Evolutionary conservation across 2,113 vertebrate genomes (phyloP).

Genomic region (Spheniscus mendiculus): DNA sequence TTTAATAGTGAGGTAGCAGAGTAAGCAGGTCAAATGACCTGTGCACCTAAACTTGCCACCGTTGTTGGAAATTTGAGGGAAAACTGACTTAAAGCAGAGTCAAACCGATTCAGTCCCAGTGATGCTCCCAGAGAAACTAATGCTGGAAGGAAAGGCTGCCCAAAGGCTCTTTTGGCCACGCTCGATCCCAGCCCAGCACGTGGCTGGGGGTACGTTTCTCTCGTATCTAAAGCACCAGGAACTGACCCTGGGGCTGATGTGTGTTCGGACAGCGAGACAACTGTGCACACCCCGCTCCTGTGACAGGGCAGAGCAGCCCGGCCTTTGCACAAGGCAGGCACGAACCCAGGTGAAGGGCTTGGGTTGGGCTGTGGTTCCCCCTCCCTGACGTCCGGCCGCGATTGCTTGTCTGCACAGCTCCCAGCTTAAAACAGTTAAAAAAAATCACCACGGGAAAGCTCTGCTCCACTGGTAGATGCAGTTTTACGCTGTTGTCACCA

Average conservation of each 20-base stretch:
- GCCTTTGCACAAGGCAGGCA: background rate
- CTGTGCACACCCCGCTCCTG: background rate
- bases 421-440: background rate
- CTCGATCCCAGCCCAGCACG: background rate
- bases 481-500: background rate
- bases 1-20: background rate
- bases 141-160: background rate
- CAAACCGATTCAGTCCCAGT: background rate
- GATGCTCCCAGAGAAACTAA: background rate
- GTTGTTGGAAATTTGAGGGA: background rate
- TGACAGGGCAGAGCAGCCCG: background rate
- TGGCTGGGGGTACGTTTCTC: background rate
- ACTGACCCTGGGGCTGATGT: background rate
- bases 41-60: background rate
- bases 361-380: background rate
- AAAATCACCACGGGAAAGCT: background rate
- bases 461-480: background rate
- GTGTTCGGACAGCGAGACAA: fast-evolving
- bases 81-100: background rate
- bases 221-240: background rate
- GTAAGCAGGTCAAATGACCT: background rate
- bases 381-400: fast-evolving
- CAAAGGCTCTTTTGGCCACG: background rate
- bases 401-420: background rate
- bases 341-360: background rate